Conservation (phyloP, 2,888 invertebrate species). For the Microplitis manilae region DNA sequence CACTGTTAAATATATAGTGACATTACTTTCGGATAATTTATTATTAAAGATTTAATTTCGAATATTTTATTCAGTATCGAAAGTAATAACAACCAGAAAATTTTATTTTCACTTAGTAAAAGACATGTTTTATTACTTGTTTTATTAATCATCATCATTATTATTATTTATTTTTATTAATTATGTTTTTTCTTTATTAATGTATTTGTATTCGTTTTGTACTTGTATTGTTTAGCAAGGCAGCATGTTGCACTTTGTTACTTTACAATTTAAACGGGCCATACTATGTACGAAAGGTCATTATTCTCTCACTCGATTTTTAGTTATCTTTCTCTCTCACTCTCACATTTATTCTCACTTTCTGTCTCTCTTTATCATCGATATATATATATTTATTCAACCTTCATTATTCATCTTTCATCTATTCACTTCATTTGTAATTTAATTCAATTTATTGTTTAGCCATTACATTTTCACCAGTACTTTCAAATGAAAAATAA, state of each 20-base stretch:
- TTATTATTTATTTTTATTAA: conserved; percentile 41
- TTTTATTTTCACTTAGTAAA: conserved; percentile 68
- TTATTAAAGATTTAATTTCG: conserved; percentile 47
- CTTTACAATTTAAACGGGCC: conserved; percentile 67
- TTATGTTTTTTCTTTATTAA: conserved; percentile 55
- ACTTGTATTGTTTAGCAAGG: conserved; percentile 73
- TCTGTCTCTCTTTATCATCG: not conserved
- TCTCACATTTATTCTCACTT: conserved; percentile 27
- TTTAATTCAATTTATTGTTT: not conserved
- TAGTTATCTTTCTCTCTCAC: conserved; percentile 41
- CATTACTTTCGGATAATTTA: conserved; percentile 60
- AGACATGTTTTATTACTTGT: conserved; percentile 60
- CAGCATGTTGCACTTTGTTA: conserved; percentile 73
- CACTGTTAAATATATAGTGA: conserved; percentile 55
- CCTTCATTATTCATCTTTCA: not conserved
- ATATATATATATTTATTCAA: not conserved
- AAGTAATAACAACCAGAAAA: conserved; percentile 70
- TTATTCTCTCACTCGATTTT: conserved; percentile 32
- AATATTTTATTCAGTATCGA: conserved; percentile 55
- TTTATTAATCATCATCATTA: not conserved
- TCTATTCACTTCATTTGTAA: not conserved
- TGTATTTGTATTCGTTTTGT: conserved; percentile 72
- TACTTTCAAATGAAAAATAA: not conserved
- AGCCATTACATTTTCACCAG: not conserved
- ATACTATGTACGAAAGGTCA: conserved; percentile 64